Evolutionary conservation across 53 echinoderm and acorn worm species (phyloP), one percentile per base, ranked within the genome.

Genomic region (Stichopus horrens): DNA sequence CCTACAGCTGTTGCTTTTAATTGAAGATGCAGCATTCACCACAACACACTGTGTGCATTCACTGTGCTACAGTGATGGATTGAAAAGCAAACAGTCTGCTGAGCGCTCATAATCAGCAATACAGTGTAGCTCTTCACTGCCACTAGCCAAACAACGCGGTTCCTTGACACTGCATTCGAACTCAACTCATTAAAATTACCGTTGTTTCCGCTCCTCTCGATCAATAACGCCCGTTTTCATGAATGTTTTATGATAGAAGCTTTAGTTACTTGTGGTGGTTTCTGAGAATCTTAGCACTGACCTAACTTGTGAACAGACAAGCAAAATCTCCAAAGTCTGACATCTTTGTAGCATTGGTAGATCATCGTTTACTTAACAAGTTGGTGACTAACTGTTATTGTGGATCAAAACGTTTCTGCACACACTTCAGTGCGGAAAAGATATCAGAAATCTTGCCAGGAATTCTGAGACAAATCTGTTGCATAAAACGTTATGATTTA

Each of bases 211-310:
- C 75, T 87, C 87, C 58, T 87, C 55, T 75, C 75, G 75, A 75
- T 87, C 87, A 87, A 87, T 87, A 87, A 87, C 87, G 74, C 74
- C 87, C 74, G 75, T 87, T 87, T 86, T 87, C 87, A 75, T 87
- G 87, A 87, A 87, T 87, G 87, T 87, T 87, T 87, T 87, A 86
- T 81, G 81, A 81, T 81, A 85, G 85, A 85, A 67, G 85, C 85
- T 85, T 85, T 67, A 67, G 85, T 85, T 85, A 85, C 85, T 85
- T 85, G 65, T 85, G 85, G 85, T 67, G 53, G 66, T 85, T 85
- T 85, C 85, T 85, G 85, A 63, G 85, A 85, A 85, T 85, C 85
- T 67, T 59, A 19, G 85, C 60, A 18, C 85, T 85, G 85, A 85
- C 85, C 85, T 67, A 85, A 85, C 85, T 85, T 67, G 65, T 53